Evolutionary conservation across 2,113 vertebrate species (phyloP).

Genomic region (Corythaeola cristata): DNA sequence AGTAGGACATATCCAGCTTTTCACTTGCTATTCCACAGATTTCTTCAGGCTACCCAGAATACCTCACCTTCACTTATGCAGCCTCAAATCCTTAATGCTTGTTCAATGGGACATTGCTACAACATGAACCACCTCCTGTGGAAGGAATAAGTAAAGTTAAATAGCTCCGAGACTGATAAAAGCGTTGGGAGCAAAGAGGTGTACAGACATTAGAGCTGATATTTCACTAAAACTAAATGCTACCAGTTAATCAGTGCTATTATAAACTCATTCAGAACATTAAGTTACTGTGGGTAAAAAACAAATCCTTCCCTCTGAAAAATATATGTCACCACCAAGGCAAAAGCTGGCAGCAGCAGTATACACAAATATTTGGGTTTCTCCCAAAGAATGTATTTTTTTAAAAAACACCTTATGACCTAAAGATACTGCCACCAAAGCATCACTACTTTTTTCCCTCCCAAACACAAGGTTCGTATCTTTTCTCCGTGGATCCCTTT

Average conservation of each 20-base stretch:
- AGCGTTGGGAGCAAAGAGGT: slow-evolving; percentile 8
- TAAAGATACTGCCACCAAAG: not conserved
- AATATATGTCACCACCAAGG: not conserved
- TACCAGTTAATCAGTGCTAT: slow-evolving; percentile 41
- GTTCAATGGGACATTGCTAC: not conserved
- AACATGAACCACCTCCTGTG: not conserved
- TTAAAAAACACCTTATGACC: not conserved
- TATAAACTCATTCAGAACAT: slow-evolving; percentile 46
- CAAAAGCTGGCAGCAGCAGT: not conserved
- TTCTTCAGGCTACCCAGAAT: not conserved
- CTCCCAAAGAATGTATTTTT: not conserved
- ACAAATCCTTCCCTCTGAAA: slow-evolving; percentile 31
- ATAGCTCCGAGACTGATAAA: not conserved
- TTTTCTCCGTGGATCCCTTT: not conserved
- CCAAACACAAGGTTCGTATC: not conserved
- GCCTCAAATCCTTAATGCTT: not conserved
- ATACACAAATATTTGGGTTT: slow-evolving; percentile 16
- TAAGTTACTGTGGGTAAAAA: slow-evolving; percentile 7
- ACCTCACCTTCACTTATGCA: not conserved
- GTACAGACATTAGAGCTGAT: not conserved
- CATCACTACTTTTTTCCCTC: not conserved
- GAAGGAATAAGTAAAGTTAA: slow-evolving; percentile 5
- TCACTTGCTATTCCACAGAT: not conserved
- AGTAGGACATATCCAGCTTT: not conserved
- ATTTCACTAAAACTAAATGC: slow-evolving; percentile 38